A percentile compares a stretch with the other conserved stretches of the same genome.
phyloP scores from a whole-genome alignment of 1,140 invertebrate species.

The Drosophila repletoides region DNA sequence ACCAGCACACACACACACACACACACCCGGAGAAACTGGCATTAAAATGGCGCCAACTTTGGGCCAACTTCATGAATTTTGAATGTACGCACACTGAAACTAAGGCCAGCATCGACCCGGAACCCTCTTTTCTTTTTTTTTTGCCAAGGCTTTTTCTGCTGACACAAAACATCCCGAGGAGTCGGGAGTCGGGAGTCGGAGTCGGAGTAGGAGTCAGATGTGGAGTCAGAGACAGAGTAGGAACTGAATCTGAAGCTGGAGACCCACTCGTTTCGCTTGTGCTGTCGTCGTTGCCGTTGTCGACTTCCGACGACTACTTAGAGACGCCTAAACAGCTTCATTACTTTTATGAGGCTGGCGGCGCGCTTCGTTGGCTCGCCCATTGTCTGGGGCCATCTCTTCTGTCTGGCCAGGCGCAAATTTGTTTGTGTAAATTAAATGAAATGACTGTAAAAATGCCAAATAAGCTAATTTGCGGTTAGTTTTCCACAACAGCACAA shows the following conservation, averaged over 20 bases:
- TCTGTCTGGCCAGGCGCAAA: slow-evolving; percentile 71
- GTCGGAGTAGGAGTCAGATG: slow-evolving; percentile 21
- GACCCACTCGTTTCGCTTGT: slow-evolving; percentile 9
- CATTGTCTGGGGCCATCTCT: slow-evolving; percentile 61
- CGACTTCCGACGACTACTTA: slow-evolving; percentile 78
- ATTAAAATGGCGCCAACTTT: slow-evolving; percentile 72
- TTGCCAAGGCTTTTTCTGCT: slow-evolving; percentile 58
- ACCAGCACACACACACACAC: not conserved
- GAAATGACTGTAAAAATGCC: slow-evolving; percentile 80
- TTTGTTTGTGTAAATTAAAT: slow-evolving; percentile 81
- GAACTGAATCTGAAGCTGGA: not conserved
- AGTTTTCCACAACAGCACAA: slow-evolving; percentile 44
- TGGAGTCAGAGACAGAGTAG: slow-evolving; percentile 1
- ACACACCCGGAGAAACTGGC: not conserved
- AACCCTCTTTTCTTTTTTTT: not conserved
- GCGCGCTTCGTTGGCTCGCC: slow-evolving; percentile 69
- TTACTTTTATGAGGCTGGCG: slow-evolving; percentile 77
- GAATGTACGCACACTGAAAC: slow-evolving; percentile 67
- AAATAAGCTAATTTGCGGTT: slow-evolving; percentile 81
- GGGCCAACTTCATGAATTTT: slow-evolving; percentile 75
- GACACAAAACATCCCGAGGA: slow-evolving; percentile 62
- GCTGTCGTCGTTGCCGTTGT: slow-evolving; percentile 41
- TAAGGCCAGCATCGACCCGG: slow-evolving; percentile 38
- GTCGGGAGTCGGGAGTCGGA: slow-evolving; percentile 14
- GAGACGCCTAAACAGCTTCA: slow-evolving; percentile 81